These are phyloP conservation scores for Tipula confusa DNA, from an alignment of 2,888 invertebrate species.

Conservation along the genomic window DNA sequence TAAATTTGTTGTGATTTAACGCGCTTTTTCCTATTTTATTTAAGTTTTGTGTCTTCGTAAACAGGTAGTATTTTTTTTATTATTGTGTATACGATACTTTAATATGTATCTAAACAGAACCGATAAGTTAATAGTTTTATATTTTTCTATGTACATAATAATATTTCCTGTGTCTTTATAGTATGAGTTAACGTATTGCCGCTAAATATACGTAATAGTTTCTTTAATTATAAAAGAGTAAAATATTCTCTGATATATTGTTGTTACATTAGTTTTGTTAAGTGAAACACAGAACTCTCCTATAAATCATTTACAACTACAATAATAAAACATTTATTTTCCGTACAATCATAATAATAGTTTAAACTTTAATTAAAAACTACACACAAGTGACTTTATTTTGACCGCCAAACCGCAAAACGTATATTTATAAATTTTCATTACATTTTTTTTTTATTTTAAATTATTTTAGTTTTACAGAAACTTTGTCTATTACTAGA, in stretches of 20 bases:
- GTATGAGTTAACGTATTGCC: too few relatives aligned
- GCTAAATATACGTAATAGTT: not conserved
- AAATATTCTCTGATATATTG: not conserved
- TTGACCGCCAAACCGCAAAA: not conserved
- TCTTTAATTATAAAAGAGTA: not conserved
- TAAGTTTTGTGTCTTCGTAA: not conserved
- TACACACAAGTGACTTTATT: constrained; percentile 5
- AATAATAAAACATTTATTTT: not conserved
- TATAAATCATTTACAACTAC: not conserved
- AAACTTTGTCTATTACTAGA: not conserved
- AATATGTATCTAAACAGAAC: not conserved
- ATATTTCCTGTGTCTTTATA: not conserved
- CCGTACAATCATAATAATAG: not conserved
- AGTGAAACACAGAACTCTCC: not conserved
- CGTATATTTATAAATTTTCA: not conserved
- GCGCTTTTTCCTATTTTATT: not conserved
- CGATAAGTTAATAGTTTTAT: not conserved
- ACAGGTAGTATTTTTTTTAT: not conserved
- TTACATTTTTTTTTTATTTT: not conserved
- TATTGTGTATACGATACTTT: not conserved
- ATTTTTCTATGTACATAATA: not conserved
- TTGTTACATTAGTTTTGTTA: not conserved
- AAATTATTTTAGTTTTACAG: not conserved
- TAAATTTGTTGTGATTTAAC: not conserved
- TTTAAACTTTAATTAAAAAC: not conserved